Evolutionary conservation across 2,888 invertebrate genomes (phyloP), one percentile per base, ranked within the genome.

Genomic region (Cremastobaeus sp.): DNA sequence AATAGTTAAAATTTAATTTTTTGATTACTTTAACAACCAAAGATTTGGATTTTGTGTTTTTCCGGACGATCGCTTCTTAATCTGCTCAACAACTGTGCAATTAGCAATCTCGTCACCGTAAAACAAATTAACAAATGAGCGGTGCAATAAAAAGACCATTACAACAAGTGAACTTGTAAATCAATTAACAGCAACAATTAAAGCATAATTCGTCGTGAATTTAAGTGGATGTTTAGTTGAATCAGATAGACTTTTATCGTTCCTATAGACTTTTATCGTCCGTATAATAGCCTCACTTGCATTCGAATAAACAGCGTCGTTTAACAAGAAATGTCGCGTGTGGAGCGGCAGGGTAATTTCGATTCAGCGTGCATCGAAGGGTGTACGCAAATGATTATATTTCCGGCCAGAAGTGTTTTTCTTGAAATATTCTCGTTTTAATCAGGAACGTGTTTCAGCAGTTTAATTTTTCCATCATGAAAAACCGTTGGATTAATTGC

Each of bases 231-330:
- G n/a, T 48, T 60, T 48, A 60, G 39, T 48, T 60, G 37, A 48
- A 48, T 60, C 39, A 18, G 60, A n/a, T n/a, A n/a, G n/a, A n/a
- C n/a, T n/a, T n/a, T n/a, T n/a, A n/a, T n/a, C n/a, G n/a, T n/a
- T n/a, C n/a, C n/a, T n/a, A 60, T 60, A 47, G 47, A 48, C 34
- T 37, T 48, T 60, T 37, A 60, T 60, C 39, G 47, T 48, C 6
- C 1, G 39, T 39, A 30, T 60, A 60, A 60, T 30, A 21, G 39
- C 39, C 39, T 47, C 25, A 37, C 52, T 37, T 37, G 37, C 37
- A 52, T 48, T 39, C 60, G 20, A 60, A 60, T 60, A 60, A 60
- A 60, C 60, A 48, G 48, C 48, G 39, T 39, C 60, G 60, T 60
- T 60, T 60, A 60, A 37, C 60, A 60, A 60, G 60, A 60, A 48